Percentiles rank a stretch among this genome's conserved stretches.
These are phyloP conservation scores for Pachyrhynchus sulphureomaculatus DNA, from an alignment of 1,140 invertebrate genomes.

Conservation along the genomic window DNA sequence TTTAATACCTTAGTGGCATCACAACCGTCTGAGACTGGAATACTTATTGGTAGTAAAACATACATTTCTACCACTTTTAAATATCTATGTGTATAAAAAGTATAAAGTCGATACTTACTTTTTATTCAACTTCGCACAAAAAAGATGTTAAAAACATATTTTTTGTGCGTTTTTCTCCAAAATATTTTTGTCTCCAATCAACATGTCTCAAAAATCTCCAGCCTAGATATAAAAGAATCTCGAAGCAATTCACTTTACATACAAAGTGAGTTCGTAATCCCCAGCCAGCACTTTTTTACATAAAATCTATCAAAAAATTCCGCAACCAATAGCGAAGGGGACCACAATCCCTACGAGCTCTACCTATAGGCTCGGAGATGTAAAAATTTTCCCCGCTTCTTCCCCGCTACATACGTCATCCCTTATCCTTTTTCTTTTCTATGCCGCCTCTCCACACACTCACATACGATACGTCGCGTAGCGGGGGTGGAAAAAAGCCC, in stretches of 20 bases:
- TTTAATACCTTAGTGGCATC: no score
- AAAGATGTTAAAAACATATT: no score
- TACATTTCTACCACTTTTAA: no score
- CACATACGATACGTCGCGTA: constrained; percentile 9
- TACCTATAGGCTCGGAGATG: constrained; percentile 14
- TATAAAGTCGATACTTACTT: no score
- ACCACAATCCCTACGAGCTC: constrained; percentile 16
- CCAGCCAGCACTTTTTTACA: constrained; percentile 16
- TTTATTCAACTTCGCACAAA: no score
- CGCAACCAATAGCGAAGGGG: constrained; percentile 17
- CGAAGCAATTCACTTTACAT: constrained; percentile 14
- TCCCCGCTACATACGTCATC: constrained; percentile 10
- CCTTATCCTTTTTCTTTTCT: constrained; percentile 16
- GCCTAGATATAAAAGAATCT: not conserved
- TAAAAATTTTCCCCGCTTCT: constrained; percentile 7
- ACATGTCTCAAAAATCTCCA: constrained; percentile 1
- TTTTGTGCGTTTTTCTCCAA: not conserved
- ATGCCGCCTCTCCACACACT: constrained; percentile 14
- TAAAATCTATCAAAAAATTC: constrained; percentile 26
- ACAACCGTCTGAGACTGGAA: no score
- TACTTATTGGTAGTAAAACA: no score
- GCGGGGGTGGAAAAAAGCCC: constrained; percentile 8
- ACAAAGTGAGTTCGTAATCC: constrained; percentile 17
- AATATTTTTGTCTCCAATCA: not conserved
- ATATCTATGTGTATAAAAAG: no score